A percentile compares a stretch with the other conserved stretches of the same genome.
These are phyloP conservation scores for Serripes groenlandicus DNA, from an alignment of 2,888 invertebrate species.

Conservation along the genomic window DNA sequence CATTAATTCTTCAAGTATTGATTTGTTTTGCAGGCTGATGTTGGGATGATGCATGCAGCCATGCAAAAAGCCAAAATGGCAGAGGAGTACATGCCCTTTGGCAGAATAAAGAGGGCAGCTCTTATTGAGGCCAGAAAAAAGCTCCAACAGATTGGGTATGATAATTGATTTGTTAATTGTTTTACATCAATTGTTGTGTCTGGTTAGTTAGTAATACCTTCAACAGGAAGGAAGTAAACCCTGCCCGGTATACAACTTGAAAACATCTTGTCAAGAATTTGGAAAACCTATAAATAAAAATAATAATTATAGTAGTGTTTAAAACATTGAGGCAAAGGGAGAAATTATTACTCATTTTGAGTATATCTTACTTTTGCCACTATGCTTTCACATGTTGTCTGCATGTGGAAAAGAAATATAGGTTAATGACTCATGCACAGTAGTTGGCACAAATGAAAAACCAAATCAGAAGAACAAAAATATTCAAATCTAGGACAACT, in stretches of 20 bases:
- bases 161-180: not conserved
- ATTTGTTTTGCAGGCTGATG: conserved; percentile 79
- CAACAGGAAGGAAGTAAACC: not conserved
- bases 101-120: conserved; percentile 84
- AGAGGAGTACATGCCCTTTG: conserved; percentile 85
- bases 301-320: not conserved
- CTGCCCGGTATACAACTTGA: too few species aligned
- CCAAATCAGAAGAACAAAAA: too few species aligned
- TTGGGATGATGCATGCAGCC: conserved; percentile 82
- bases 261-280: not conserved
- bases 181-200: not conserved
- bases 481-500: too few species aligned
- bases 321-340: not conserved
- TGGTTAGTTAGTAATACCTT: not conserved
- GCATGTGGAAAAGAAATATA: too few species aligned
- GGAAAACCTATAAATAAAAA: not conserved
- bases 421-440: too few species aligned
- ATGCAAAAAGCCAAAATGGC: conserved; percentile 80
- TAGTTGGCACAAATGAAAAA: too few species aligned
- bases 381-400: too few species aligned
- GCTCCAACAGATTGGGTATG: conserved; percentile 85
- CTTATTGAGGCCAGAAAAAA: conserved; percentile 85
- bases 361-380: not conserved
- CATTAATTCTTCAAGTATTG: too few species aligned
- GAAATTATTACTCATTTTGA: not conserved